Conservation (phyloP, 2,113 vertebrate species). For the Ptilorrhoa leucosticta region DNA sequence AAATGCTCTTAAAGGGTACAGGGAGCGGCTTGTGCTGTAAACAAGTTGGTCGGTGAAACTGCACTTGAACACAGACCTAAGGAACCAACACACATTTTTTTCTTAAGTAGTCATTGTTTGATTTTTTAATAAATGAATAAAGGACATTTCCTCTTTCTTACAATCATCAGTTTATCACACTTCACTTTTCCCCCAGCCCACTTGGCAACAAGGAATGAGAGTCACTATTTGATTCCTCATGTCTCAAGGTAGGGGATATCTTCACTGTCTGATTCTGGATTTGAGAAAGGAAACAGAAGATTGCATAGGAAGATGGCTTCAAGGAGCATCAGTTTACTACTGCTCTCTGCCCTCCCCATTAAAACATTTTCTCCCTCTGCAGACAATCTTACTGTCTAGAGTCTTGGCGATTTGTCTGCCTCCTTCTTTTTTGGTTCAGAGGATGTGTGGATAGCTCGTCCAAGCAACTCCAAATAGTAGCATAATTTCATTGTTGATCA, state of each 20-base stretch:
- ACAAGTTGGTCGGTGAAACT: background rate
- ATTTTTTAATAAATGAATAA: background rate
- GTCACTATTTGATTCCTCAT: background rate
- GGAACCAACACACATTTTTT: background rate
- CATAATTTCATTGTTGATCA: background rate
- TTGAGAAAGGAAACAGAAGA: background rate
- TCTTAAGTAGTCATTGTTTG: background rate
- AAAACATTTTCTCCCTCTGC: background rate
- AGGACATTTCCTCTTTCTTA: background rate
- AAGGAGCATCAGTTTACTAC: background rate
- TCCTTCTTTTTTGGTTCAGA: background rate
- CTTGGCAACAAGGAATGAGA: background rate
- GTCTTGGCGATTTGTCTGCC: background rate
- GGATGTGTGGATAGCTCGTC: background rate
- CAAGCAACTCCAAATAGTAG: background rate
- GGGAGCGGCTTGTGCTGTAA: background rate
- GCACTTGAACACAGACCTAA: background rate
- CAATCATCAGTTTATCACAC: accelerated
- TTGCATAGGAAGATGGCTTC: background rate
- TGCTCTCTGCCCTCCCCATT: background rate
- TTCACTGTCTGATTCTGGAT: background rate
- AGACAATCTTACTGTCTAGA: background rate
- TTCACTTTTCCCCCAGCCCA: background rate
- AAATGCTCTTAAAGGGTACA: background rate
- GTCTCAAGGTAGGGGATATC: background rate